Conservation (phyloP, 2,797 vertebrate species). For the Brachyalestes nurse region DNA sequence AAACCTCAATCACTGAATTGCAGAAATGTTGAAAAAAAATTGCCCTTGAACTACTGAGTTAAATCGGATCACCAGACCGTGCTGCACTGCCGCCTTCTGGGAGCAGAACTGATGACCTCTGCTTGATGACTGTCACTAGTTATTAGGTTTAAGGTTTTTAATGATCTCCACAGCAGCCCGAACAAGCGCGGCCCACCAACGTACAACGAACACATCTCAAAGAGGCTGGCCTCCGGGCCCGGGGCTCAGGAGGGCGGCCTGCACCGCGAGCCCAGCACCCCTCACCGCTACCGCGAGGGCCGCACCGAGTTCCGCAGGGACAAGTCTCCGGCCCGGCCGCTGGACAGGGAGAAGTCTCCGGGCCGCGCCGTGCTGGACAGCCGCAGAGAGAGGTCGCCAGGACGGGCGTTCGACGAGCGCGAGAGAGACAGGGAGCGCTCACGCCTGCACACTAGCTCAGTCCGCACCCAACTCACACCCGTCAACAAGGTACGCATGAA, state of each 20-base stretch:
- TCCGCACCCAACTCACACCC: conserved; percentile 93
- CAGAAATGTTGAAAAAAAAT: neutral
- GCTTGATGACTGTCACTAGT: neutral
- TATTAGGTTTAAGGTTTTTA: neutral
- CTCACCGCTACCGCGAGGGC: conserved; percentile 95
- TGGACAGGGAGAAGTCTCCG: conserved; percentile 96
- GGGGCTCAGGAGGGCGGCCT: conserved; percentile 85
- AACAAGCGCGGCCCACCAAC: conserved; percentile 96
- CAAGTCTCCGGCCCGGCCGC: conserved; percentile 92
- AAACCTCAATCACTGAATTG: neutral
- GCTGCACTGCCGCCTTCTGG: neutral
- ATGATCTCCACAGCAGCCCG: conserved; percentile 82
- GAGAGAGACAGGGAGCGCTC: conserved; percentile 76
- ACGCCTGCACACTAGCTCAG: conserved; percentile 86
- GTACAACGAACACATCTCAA: conserved; percentile 98
- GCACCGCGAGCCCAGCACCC: conserved; percentile 95
- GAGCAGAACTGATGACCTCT: neutral
- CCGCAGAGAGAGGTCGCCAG: conserved; percentile 92
- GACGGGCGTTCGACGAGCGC: conserved; percentile 90
- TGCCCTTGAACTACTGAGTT: no score
- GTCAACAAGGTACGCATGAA: conserved; percentile 90
- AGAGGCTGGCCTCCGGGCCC: conserved; percentile 90
- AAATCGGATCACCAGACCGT: no score
- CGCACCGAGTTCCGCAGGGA: conserved; percentile 94
- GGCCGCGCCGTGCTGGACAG: conserved; percentile 87